phyloP scores from a whole-genome alignment of 2,888 invertebrate species.

The Watsonalla binaria region DNA sequence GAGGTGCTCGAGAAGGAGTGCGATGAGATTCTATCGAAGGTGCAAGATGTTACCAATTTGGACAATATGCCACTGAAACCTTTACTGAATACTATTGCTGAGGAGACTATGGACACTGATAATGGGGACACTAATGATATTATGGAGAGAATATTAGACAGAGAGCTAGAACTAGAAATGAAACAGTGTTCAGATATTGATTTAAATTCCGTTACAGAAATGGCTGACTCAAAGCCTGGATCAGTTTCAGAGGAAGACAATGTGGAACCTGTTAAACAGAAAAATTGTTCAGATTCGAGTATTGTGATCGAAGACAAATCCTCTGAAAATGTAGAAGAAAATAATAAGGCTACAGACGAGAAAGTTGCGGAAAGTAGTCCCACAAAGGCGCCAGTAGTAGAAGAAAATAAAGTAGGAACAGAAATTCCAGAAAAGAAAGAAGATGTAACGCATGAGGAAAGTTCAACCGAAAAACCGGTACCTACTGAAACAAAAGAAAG shows the following conservation, averaged over 20 bases:
- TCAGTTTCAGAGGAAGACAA: constrained; percentile 10
- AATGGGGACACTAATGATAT: constrained; percentile 59
- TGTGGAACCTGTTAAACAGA: constrained; percentile 9
- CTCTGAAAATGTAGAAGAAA: constrained; percentile 17
- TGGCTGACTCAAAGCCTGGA: constrained; percentile 25
- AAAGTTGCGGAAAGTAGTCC: constrained; percentile 22
- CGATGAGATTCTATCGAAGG: constrained; percentile 69
- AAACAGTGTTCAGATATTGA: constrained; percentile 45
- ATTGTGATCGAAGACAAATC: constrained; percentile 17
- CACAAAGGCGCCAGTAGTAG: constrained; percentile 12
- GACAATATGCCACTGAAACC: constrained; percentile 62
- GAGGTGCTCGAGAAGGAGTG: constrained; percentile 71
- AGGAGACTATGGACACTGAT: constrained; percentile 62
- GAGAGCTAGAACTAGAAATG: constrained; percentile 58
- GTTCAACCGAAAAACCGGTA: constrained; percentile 3
- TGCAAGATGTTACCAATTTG: constrained; percentile 66
- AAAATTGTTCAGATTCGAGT: constrained; percentile 7
- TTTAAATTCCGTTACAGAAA: constrained; percentile 32
- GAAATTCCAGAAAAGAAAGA: constrained; percentile 10
- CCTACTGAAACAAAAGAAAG: constrained; percentile 16
- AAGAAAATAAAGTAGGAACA: constrained; percentile 20
- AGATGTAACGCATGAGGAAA: not conserved
- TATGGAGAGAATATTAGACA: constrained; percentile 62
- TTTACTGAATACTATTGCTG: constrained; percentile 53
- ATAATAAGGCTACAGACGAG: constrained; percentile 18